Evolutionary conservation across 2,888 invertebrate genomes (phyloP).

Genomic region (Acanthosepion pharaonis): DNA sequence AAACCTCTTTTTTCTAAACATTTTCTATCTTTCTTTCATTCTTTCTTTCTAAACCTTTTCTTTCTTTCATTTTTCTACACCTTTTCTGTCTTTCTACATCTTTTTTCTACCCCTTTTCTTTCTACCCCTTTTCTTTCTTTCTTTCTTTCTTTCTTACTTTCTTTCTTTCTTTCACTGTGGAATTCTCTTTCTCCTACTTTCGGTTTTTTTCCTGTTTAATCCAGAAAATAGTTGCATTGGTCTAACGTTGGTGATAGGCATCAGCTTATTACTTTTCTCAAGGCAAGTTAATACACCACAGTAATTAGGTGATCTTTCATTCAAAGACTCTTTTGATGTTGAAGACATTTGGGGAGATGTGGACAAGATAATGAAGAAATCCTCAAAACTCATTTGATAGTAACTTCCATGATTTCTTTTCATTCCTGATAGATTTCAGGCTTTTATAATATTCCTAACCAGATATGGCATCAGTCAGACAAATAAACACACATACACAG

Average conservation of each 20-base stretch:
- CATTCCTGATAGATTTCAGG: neutral
- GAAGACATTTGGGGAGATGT: neutral
- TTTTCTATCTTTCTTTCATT: neutral
- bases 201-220: neutral
- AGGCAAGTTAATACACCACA: neutral
- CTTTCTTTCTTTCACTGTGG: neutral
- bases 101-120: neutral
- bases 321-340: constrained; percentile 17
- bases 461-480: neutral
- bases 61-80: too few relatives aligned
- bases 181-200: neutral
- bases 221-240: neutral
- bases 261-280: neutral
- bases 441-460: neutral
- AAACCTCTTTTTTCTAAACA: too few relatives aligned
- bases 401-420: neutral
- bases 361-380: neutral
- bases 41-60: neutral
- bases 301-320: neutral
- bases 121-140: neutral
- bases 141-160: too few relatives aligned
- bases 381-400: neutral
- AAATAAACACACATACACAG: too few relatives aligned
- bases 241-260: neutral
- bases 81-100: too few relatives aligned